These are phyloP conservation scores for Callopanchax toddi DNA, from an alignment of 2,113 vertebrate species.

Conservation along the genomic window DNA sequence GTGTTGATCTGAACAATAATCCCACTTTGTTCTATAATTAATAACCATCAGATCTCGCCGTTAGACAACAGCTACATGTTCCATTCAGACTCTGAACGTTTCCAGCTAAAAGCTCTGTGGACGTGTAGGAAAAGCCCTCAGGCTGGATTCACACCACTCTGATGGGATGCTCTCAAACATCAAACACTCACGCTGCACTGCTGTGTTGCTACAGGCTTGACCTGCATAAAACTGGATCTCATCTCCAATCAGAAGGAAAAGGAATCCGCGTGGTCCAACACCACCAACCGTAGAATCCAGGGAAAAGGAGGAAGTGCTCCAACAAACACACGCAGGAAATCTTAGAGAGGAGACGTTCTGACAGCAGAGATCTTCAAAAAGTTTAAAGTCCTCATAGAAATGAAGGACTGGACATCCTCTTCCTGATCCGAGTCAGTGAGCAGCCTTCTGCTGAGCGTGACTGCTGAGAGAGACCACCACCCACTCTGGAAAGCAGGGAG, in stretches of 20 bases:
- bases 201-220: slow-evolving; percentile 66
- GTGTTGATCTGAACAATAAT: slow-evolving; percentile 14
- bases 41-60: neutral
- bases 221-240: slow-evolving; percentile 80
- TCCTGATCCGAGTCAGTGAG: slow-evolving; percentile 14
- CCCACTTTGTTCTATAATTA: slow-evolving; percentile 32
- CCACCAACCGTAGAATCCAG: slow-evolving; percentile 6
- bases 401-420: neutral
- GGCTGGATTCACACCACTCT: slow-evolving; percentile 7
- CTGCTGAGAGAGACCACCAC: slow-evolving; percentile 44
- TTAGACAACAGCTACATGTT: neutral
- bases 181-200: slow-evolving; percentile 71
- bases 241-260: slow-evolving; percentile 60
- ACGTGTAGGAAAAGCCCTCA: neutral
- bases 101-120: no score
- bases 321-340: slow-evolving; percentile 42
- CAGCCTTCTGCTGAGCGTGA: slow-evolving; percentile 26
- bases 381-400: neutral
- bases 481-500: slow-evolving; percentile 32
- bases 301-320: slow-evolving; percentile 16
- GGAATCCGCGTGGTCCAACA: neutral
- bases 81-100: neutral
- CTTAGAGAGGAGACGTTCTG: slow-evolving; percentile 29
- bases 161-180: neutral
- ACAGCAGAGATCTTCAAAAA: slow-evolving; percentile 9